Percentiles rank a stretch among this genome's conserved stretches.
Evolutionary conservation across 2,797 vertebrate species (phyloP).

Genomic region (Schizopygopsis pylzovi): DNA sequence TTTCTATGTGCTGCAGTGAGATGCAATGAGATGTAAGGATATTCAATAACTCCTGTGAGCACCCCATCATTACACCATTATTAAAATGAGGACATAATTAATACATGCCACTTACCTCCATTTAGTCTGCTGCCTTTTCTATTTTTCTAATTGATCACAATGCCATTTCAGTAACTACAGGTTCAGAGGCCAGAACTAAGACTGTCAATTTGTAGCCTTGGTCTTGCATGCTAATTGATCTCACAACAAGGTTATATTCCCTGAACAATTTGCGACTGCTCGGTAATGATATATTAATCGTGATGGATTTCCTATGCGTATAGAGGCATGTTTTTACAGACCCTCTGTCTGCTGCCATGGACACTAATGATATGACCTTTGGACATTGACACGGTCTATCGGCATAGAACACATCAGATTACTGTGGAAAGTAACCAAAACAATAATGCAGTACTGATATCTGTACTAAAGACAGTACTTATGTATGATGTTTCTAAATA

Average conservation of each 20-base stretch:
- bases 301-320: constrained; percentile 73
- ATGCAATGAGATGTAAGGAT: constrained; percentile 36
- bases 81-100: constrained; percentile 64
- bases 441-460: background rate
- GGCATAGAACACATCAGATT: constrained; percentile 34
- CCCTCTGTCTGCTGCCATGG: constrained; percentile 66
- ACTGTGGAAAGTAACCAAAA: background rate
- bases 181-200: constrained; percentile 61
- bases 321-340: constrained; percentile 65
- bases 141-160: constrained; percentile 72
- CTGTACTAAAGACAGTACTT: background rate
- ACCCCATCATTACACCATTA: constrained; percentile 55
- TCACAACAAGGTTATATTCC: constrained; percentile 68
- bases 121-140: constrained; percentile 56
- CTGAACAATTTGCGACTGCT: constrained; percentile 57
- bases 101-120: constrained; percentile 50
- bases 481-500: background rate
- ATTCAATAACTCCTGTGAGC: constrained; percentile 57
- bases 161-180: constrained; percentile 67
- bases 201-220: constrained; percentile 65
- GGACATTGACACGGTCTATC: constrained; percentile 49
- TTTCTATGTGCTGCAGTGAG: constrained; percentile 40
- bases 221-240: constrained; percentile 70
- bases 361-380: constrained; percentile 67
- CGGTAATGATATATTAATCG: constrained; percentile 74